Evolutionary conservation across 2,888 invertebrate genomes (phyloP), one percentile per base, ranked within the genome.

Genomic region (Polyommatus iphigenia): DNA sequence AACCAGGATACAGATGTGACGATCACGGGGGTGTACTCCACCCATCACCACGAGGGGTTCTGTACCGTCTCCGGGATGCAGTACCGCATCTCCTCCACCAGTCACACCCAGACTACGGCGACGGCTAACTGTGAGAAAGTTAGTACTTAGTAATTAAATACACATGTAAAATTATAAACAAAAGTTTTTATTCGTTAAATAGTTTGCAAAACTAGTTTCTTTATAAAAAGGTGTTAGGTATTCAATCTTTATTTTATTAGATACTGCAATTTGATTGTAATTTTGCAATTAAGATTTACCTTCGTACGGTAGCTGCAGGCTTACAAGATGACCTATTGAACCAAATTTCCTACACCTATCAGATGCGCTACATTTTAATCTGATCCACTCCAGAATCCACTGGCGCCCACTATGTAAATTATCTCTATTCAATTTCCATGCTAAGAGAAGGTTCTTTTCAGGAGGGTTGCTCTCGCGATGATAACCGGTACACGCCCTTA

Each of bases 1-100:
- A 97, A 97, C 87, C 97, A 97, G 90, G 97, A 98, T 84, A 97
- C 97, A 0, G 98, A 98, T 85, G 97, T 98, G 41, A 98, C 98
- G 54, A 97, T 98, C 83, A 98, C 98, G 4, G 97, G 97, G 20
- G 97, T 98, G 79, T 98, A 98, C 89, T 96, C 97, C 36, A 96
- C 96, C 2, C 97, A 97, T 82, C 97, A 96, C 87, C 97, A 97
- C 87, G 96, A 97, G 88, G 97, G 97, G 50, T 98, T 96, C 87
- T 98, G 98, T 88, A 97, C 97, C 83, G 97, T 97, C 82, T 96
- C 96, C 50, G 96, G 96, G 75, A 96, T 98, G 97, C 97, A 98
- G 91, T 98, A 98, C 89, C 96, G 97, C 82, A 98, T 98, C 83
- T 97, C 97, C 82, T 97, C 97, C 76, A 98, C 97, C 77, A 98